Evolutionary conservation across 2,888 invertebrate species (phyloP).

Genomic region (Artemia sinica): DNA sequence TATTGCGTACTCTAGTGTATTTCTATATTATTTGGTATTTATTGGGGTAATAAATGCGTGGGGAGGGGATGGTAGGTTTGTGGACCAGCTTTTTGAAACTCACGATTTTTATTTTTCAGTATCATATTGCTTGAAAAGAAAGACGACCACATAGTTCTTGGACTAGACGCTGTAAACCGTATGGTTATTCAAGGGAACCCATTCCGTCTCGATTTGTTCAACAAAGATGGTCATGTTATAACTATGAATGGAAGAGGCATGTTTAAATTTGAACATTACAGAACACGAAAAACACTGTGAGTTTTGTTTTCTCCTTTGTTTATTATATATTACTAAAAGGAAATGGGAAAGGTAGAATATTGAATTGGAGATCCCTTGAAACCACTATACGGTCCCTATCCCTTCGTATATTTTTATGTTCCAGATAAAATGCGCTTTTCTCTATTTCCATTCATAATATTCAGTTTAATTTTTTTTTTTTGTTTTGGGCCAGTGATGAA

Average conservation of each 20-base stretch:
- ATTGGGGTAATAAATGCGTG: neutral
- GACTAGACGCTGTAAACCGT: constrained; percentile 40
- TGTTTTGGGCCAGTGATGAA: no score
- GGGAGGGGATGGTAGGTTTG: neutral
- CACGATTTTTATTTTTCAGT: constrained; percentile 28
- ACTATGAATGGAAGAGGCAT: constrained; percentile 74
- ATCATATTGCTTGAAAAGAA: constrained; percentile 42
- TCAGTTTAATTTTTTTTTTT: neutral
- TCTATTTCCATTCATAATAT: neutral
- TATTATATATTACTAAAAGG: no score
- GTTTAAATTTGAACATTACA: constrained; percentile 73
- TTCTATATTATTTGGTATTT: neutral
- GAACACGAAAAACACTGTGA: constrained; percentile 30
- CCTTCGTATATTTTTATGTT: neutral
- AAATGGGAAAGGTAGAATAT: no score
- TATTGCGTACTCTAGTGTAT: neutral
- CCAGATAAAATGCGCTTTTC: neutral
- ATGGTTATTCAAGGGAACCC: constrained; percentile 54
- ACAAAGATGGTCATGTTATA: constrained; percentile 49
- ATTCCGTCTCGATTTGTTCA: constrained; percentile 62
- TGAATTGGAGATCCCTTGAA: neutral
- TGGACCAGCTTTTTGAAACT: neutral
- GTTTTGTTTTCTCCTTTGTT: neutral
- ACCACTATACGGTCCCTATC: neutral
- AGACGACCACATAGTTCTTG: constrained; percentile 39